Evolutionary conservation across 2,888 invertebrate species (phyloP), one percentile per base, ranked within the genome.

Genomic region (Pedicia rivosa): DNA sequence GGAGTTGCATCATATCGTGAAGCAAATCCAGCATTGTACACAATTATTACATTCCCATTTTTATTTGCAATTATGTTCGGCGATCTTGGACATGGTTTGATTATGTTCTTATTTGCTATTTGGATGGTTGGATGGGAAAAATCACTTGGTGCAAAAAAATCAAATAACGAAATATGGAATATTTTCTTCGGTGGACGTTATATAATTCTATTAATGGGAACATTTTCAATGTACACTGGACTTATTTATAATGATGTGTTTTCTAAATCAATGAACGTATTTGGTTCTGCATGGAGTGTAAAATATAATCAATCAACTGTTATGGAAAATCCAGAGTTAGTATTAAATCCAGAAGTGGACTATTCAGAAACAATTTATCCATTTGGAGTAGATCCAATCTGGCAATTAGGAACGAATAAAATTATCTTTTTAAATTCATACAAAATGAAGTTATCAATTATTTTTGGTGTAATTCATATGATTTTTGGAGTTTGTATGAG

Each of bases 151-250:
- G 67, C 69, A 5, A 71, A 74, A 52, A 81, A 79, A 47, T 67
- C 73, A 9, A 70, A 62, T 50, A 78, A 72, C 55, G 86, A 91
- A 80, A 94, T 97, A 45, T 94, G 90, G 80, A 86, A 77, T 54
- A 94, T 92, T 47, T 94, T 97, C 70, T 95, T 95, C 62, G 86
- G 86, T 44, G 97, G 97, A 2, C 84, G 98, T 35, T 98, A 98
- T 65, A 90, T 98, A 43, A 84, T 98, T 37, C 67, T 95, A 6
- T 68, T 98, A 30, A 98, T 98, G 97, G 95, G 95, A 0, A 42
- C 86, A 9, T 98, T 98, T 66, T 94, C 95, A 0, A 79, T 95
- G 63, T 98, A 98, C 66, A 95, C 97, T 3, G 97, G 98, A 0
- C 56, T 95, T n/a, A 80, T 98, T 43, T 98, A 98, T 67, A 98